phyloP scores from a whole-genome alignment of 2,888 invertebrate genomes.

The Pasiphila rectangulata region DNA sequence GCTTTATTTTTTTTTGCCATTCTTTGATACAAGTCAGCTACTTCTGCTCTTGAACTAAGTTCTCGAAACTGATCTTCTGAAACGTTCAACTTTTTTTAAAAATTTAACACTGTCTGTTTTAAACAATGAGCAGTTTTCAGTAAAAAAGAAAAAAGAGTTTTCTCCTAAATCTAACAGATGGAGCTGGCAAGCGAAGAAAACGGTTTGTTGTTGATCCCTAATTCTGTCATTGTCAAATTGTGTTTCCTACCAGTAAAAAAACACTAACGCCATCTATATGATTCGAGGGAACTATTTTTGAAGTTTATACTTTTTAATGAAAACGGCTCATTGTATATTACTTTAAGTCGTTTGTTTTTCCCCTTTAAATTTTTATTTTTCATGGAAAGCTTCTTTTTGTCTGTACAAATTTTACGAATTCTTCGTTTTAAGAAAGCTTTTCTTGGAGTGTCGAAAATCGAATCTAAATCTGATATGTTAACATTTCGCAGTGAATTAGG shows the following conservation, averaged over 20 bases:
- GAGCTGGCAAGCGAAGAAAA: no score
- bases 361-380: background rate
- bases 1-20: background rate
- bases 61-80: background rate
- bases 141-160: no score
- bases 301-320: no score
- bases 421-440: background rate
- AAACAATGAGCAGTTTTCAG: background rate
- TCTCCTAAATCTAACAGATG: no score
- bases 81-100: background rate
- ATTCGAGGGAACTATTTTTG: no score
- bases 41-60: background rate
- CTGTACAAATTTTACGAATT: background rate
- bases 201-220: no score
- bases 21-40: background rate
- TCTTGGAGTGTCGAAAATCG: background rate
- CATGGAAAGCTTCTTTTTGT: background rate
- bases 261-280: no score
- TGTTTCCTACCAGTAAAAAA: no score
- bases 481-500: background rate
- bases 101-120: background rate
- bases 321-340: no score
- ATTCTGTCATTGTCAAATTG: no score
- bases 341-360: background rate
- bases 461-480: background rate